Base-by-base conservation (phyloP, 2,888 invertebrate species). In the Uropetala carovei region DNA sequence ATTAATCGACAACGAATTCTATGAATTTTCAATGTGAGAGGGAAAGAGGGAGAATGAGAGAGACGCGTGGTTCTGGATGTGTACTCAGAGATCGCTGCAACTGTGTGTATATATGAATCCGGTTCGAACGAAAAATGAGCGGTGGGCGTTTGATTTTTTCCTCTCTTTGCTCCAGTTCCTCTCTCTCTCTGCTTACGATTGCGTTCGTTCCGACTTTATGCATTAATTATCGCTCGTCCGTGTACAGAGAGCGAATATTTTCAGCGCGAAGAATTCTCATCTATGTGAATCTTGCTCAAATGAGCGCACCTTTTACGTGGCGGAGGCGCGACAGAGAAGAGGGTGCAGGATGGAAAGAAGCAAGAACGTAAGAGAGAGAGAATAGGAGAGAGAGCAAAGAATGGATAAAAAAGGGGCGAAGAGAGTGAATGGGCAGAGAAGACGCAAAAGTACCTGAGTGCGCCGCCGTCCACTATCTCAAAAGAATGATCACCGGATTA, bases 1-100 rank as follows among this genome's bases (percentile, higher is more conserved):
- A 64, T 89, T 68, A 89, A 89, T 89, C 43, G 89, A 89, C 64
- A 18, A 18, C 27, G 64, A 89, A 64, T 64, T 89, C 89, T 89
- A 89, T 68, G 89, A 89, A 89, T 89, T 89, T 89, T 64, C 64
- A 14, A 89, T 89, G 89, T 64, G 9, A 10, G 82, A 16, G 27
- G 13, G 11, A 18, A 11, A 13, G 82, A 43, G 82, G 13, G 43
- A 43, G 60, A 75, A 22, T 22, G 22, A 75, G 22, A 75, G 22
- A 27, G 22, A 75, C 22, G 27, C 75, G 75, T 27, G 75, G 75
- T 27, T 22, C 22, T 27, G 75, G 22, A 22, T 75, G 75, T 75
- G 75, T 75, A 27, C 75, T 22, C 27, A 18, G 68, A 18, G 27
- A 18, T 27, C 7, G 27, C 18, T n/a, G 68, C n/a, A 68, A n/a